These are phyloP conservation scores for Scaptomyza montana DNA, from an alignment of 1,140 invertebrate genomes.

Conservation along the genomic window DNA sequence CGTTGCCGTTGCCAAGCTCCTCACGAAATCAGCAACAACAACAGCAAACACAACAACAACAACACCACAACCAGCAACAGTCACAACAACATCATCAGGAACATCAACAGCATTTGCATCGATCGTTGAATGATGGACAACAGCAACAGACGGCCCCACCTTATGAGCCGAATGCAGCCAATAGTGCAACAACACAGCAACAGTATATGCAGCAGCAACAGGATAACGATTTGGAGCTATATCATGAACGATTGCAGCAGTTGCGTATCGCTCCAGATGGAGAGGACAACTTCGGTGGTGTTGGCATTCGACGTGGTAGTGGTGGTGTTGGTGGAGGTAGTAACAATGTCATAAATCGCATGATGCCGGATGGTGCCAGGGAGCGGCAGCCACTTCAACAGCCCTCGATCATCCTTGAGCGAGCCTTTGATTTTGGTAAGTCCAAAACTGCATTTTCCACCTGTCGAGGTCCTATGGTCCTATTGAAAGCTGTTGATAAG, in stretches of 20 bases:
- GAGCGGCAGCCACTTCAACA: constrained; percentile 33
- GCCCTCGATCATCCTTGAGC: constrained; percentile 64
- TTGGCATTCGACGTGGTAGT: background rate
- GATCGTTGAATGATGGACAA: no score
- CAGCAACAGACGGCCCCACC: no score
- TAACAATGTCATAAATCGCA: constrained; percentile 2
- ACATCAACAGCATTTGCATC: constrained; percentile 4
- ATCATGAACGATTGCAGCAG: constrained; percentile 14
- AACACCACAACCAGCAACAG: background rate
- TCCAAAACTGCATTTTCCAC: background rate
- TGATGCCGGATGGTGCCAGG: constrained; percentile 18
- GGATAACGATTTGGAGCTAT: background rate
- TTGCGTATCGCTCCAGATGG: constrained; percentile 64
- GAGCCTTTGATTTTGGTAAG: constrained; percentile 72
- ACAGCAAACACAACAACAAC: background rate
- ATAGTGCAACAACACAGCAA: no score
- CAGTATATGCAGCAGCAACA: constrained; percentile 15
- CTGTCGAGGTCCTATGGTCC: no score
- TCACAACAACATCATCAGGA: background rate
- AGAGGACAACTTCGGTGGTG: constrained; percentile 52
- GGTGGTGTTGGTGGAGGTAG: constrained; percentile 1
- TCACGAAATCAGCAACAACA: background rate
- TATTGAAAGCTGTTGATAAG: no score
- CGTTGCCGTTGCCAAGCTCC: background rate
- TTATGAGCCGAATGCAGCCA: no score